A percentile compares a stretch with the other conserved stretches of the same genome.
phyloP scores from a whole-genome alignment of 1,140 invertebrate species.

The Pseudomyrmex sp. region DNA sequence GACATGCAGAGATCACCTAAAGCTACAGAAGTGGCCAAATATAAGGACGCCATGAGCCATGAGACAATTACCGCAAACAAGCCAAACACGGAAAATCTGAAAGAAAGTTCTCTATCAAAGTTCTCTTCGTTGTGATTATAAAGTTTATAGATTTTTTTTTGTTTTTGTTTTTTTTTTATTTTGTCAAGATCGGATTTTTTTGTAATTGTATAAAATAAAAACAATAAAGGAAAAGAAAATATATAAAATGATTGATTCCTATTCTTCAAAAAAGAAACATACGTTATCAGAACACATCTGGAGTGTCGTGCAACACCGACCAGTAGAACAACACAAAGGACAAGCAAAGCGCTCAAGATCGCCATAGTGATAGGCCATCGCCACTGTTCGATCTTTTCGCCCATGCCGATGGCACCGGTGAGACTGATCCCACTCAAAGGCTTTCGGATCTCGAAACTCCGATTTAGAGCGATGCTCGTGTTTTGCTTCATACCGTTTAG shows the following conservation, averaged over 20 bases:
- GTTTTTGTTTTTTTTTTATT: neutral
- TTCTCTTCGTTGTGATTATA: neutral
- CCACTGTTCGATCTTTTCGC: conserved; percentile 87
- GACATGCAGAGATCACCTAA: conserved; percentile 92
- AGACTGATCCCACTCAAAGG: conserved; percentile 90
- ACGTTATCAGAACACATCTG: conserved; percentile 93
- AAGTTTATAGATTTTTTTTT: too few relatives aligned
- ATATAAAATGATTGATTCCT: neutral
- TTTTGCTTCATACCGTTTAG: conserved; percentile 90
- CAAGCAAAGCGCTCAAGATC: conserved; percentile 90
- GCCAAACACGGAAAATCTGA: conserved; percentile 92
- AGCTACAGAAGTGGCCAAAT: conserved; percentile 92
- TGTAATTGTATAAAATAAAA: neutral
- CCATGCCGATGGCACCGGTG: conserved; percentile 83
- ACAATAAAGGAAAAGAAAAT: neutral
- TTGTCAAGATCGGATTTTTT: neutral
- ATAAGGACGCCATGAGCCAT: conserved; percentile 94
- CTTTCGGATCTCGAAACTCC: conserved; percentile 90
- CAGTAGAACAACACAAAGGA: conserved; percentile 92
- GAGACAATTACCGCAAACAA: conserved; percentile 95
- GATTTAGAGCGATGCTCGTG: conserved; percentile 89
- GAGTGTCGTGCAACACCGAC: conserved; percentile 94
- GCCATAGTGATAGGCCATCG: conserved; percentile 93
- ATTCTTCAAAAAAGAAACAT: conserved; percentile 76
- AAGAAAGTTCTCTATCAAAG: conserved; percentile 14